Conservation (phyloP, 2,888 invertebrate species). For the Digitonthophagus gazella region DNA sequence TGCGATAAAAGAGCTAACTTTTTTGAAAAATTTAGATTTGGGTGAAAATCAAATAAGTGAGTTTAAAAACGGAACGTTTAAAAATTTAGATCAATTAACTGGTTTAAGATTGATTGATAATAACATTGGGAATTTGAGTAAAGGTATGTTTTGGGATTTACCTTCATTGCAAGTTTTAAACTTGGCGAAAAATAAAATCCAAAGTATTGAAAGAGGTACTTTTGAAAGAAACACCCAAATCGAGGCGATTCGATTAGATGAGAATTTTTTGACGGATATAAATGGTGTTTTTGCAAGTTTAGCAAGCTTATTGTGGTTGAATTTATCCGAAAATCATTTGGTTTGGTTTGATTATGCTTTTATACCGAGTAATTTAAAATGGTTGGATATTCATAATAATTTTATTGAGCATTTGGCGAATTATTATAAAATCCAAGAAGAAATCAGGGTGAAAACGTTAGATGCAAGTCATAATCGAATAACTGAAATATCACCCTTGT, state of each 20-base stretch:
- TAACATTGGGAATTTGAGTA: conserved; percentile 79
- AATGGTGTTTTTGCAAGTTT: conserved; percentile 86
- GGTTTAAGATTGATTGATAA: conserved; percentile 88
- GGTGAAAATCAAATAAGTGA: conserved; percentile 87
- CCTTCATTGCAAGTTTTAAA: conserved; percentile 83
- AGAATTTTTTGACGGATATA: conserved; percentile 84
- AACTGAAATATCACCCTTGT: conserved; percentile 75
- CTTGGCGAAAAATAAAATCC: conserved; percentile 85
- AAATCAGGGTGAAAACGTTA: conserved; percentile 77
- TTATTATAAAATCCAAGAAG: conserved; percentile 81
- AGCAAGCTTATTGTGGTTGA: conserved; percentile 81
- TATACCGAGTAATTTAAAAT: conserved; percentile 83
- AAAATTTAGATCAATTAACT: conserved; percentile 81
- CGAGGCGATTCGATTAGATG: conserved; percentile 84
- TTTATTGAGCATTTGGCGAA: conserved; percentile 85
- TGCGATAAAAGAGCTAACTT: conserved; percentile 75
- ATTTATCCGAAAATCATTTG: conserved; percentile 86
- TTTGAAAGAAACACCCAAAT: conserved; percentile 79
- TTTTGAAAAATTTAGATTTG: conserved; percentile 84
- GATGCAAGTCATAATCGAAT: conserved; percentile 90
- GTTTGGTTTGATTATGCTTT: conserved; percentile 93
- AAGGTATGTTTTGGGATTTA: conserved; percentile 84
- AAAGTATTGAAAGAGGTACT: conserved; percentile 78
- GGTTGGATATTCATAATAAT: conserved; percentile 89
- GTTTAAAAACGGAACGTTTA: conserved; percentile 81